Conservation (phyloP, 2,113 vertebrate species). For the Spilogale gracilis region DNA sequence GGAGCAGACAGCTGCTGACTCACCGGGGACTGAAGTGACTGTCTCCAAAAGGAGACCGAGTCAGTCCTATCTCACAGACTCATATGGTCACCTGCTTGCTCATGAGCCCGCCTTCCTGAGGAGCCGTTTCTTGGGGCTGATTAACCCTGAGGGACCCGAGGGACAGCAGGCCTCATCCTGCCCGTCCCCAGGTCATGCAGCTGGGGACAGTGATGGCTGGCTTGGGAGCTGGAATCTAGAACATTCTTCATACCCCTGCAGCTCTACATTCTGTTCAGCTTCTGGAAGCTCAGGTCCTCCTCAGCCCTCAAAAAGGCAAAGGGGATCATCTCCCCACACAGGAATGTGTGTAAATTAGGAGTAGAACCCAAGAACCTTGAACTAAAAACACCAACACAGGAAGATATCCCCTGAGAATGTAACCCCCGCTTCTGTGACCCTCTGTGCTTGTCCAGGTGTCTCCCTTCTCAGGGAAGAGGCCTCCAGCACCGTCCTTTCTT, state of each 20-base stretch:
- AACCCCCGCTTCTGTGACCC: background rate
- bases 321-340: background rate
- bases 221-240: background rate
- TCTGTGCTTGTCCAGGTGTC: background rate
- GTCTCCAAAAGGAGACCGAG: background rate
- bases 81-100: background rate
- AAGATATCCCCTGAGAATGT: background rate
- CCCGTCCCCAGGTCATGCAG: rapidly evolving
- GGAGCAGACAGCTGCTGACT: rapidly evolving
- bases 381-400: background rate
- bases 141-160: background rate
- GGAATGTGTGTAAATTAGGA: background rate
- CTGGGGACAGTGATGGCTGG: background rate
- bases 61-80: background rate
- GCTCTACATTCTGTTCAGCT: background rate
- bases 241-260: background rate
- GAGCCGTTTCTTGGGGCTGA: background rate
- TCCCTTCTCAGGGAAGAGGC: conserved; percentile 60
- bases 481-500: conserved; percentile 74
- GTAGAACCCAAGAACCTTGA: background rate
- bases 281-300: background rate
- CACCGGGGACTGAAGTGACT: too few relatives aligned
- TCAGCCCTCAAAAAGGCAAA: background rate
- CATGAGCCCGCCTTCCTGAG: background rate
- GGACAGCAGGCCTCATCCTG: background rate